These are phyloP conservation scores for Leptosomus discolor DNA, from an alignment of 2,113 vertebrate genomes.

Conservation along the genomic window DNA sequence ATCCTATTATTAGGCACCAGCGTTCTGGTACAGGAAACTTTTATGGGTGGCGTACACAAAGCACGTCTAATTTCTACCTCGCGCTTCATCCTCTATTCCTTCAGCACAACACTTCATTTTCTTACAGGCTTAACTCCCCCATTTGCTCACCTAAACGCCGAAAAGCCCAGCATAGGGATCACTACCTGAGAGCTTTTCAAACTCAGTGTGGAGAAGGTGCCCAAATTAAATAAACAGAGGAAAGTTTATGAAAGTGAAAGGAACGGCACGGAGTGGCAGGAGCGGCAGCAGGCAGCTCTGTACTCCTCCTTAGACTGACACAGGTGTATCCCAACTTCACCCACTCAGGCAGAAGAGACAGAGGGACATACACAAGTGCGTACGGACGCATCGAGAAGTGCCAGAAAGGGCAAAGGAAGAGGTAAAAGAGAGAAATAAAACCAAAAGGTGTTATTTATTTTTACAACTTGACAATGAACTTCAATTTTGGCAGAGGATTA, in stretches of 20 bases:
- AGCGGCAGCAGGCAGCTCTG: slow-evolving; percentile 5
- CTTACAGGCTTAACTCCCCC: slow-evolving; percentile 18
- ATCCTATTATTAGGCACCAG: slow-evolving; percentile 19
- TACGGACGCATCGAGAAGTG: rapidly evolving
- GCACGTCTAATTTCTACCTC: slow-evolving; percentile 33
- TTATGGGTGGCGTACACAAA: slow-evolving; percentile 30
- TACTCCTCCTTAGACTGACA: slow-evolving; percentile 26
- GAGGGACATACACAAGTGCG: rapidly evolving
- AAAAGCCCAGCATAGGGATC: not conserved
- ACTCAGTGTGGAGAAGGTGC: slow-evolving; percentile 7
- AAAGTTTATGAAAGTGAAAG: slow-evolving; percentile 73
- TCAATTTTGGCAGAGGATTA: slow-evolving; percentile 72
- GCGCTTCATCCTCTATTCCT: slow-evolving; percentile 3
- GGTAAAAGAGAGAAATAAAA: not conserved
- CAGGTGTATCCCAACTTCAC: slow-evolving; percentile 67
- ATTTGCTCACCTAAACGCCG: slow-evolving; percentile 28
- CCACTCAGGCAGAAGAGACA: not conserved
- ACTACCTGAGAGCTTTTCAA: slow-evolving; percentile 49
- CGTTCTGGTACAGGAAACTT: slow-evolving; percentile 41
- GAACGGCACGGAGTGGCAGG: slow-evolving; percentile 1
- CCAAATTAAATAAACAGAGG: slow-evolving; percentile 13
- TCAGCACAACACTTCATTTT: not conserved
- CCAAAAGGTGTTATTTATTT: slow-evolving; percentile 15
- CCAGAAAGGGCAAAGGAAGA: not conserved
- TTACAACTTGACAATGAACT: slow-evolving; percentile 57